A percentile compares a stretch with the other conserved stretches of the same genome.
Conservation (phyloP, 2,113 vertebrate species). For the Neofelis nebulosa region DNA sequence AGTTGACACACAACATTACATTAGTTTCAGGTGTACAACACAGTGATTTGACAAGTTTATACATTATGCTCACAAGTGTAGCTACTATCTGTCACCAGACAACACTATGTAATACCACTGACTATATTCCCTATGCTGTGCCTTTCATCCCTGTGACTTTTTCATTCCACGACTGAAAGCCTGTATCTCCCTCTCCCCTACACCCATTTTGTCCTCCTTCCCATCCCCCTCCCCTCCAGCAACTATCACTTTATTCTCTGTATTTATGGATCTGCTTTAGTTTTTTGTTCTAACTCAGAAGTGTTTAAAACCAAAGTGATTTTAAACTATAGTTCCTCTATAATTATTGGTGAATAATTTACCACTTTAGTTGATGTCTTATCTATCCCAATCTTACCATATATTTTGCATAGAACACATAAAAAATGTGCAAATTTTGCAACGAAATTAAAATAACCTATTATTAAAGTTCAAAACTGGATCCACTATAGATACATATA, state of each 20-base stretch:
- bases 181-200: not conserved
- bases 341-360: not conserved
- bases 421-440: not conserved
- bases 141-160: not conserved
- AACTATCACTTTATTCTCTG: not conserved
- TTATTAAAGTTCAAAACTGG: slow-evolving; percentile 2
- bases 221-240: not conserved
- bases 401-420: not conserved
- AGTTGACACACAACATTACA: not conserved
- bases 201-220: not conserved
- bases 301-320: not conserved
- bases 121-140: not conserved
- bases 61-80: not conserved
- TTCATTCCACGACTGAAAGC: not conserved
- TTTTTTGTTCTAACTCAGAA: not conserved
- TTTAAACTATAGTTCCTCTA: slow-evolving; percentile 10
- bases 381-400: not conserved
- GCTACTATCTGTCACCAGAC: not conserved
- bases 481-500: not conserved
- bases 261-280: not conserved
- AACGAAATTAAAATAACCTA: not conserved
- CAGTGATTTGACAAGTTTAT: not conserved
- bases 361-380: not conserved
- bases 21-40: not conserved
- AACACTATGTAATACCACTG: not conserved